These are phyloP conservation scores for Spinus olivaceus DNA, from an alignment of 2,797 vertebrate species.

Conservation along the genomic window DNA sequence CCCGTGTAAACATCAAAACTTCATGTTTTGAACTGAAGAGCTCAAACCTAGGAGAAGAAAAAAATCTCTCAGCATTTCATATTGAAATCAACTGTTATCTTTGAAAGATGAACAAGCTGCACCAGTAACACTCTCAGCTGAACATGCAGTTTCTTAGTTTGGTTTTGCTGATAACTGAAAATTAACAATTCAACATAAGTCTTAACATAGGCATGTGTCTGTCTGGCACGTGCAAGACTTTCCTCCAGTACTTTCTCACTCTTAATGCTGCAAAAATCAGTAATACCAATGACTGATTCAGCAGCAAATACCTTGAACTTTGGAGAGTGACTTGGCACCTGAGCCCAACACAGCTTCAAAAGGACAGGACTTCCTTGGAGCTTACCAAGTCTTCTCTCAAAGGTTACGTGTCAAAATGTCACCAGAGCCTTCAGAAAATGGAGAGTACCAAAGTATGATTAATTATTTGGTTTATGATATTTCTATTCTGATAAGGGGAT, in stretches of 20 bases:
- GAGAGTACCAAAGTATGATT: not conserved
- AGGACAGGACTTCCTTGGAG: not conserved
- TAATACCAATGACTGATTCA: not conserved
- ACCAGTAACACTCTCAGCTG: not conserved
- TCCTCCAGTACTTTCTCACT: not conserved
- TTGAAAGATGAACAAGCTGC: not conserved
- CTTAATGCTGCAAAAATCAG: not conserved
- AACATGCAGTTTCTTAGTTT: not conserved
- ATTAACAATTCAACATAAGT: not conserved
- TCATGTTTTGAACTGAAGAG: not conserved
- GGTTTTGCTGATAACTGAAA: slow-evolving; percentile 40
- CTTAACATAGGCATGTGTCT: slow-evolving; percentile 17
- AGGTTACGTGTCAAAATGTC: not conserved
- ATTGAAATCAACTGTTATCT: not conserved
- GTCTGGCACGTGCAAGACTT: not conserved
- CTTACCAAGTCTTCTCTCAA: not conserved
- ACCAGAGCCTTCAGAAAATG: not conserved
- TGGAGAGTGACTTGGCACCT: not conserved
- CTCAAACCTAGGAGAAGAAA: not conserved
- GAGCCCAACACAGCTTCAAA: not conserved
- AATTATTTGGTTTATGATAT: not conserved
- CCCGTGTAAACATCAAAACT: not conserved
- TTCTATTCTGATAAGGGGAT: not conserved
- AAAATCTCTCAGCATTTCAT: not conserved
- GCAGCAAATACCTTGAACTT: not conserved